Evolutionary conservation across 2,797 vertebrate species (phyloP).

Genomic region (Microctenopoma steveboyesi): DNA sequence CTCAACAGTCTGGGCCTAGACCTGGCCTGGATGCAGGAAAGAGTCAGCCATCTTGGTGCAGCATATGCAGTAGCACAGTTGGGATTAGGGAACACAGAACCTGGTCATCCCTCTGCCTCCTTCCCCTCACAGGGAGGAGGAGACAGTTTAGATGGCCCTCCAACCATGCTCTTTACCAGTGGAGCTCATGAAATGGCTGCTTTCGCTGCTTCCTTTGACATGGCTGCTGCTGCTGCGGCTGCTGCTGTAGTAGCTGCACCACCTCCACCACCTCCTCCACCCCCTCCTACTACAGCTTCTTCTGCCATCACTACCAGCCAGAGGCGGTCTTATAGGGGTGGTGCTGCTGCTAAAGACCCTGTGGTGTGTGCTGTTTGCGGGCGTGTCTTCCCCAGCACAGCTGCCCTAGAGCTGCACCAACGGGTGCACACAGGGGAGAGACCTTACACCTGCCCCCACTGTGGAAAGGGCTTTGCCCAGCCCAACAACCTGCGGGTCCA

Average conservation of each 20-base stretch:
- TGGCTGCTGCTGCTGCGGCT: slow-evolving; percentile 42
- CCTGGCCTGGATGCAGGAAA: slow-evolving; percentile 78
- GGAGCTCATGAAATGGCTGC: slow-evolving; percentile 71
- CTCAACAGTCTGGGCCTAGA: slow-evolving; percentile 71
- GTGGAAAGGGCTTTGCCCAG: slow-evolving; percentile 79
- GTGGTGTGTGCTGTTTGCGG: slow-evolving; percentile 66
- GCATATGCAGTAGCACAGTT: slow-evolving; percentile 73
- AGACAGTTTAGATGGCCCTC: slow-evolving; percentile 60
- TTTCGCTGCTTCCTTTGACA: slow-evolving; percentile 73
- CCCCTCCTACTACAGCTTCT: slow-evolving; percentile 29
- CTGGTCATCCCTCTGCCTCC: slow-evolving; percentile 57
- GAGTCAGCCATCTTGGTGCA: slow-evolving; percentile 75
- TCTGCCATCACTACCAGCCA: slow-evolving; percentile 25
- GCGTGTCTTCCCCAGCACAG: slow-evolving; percentile 61
- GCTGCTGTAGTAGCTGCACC: slow-evolving; percentile 28
- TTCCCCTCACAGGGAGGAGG: slow-evolving; percentile 63
- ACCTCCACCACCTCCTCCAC: slow-evolving; percentile 21
- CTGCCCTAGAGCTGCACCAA: slow-evolving; percentile 73
- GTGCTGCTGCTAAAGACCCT: slow-evolving; percentile 45
- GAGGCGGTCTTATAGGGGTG: slow-evolving; percentile 46
- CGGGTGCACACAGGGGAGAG: slow-evolving; percentile 40
- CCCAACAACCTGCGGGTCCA: slow-evolving; percentile 79
- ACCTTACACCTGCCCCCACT: slow-evolving; percentile 79
- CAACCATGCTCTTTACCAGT: slow-evolving; percentile 69
- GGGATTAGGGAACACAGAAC: slow-evolving; percentile 65